Conservation (phyloP, 1,140 invertebrate species). For the Drosophila nigromelanica region DNA sequence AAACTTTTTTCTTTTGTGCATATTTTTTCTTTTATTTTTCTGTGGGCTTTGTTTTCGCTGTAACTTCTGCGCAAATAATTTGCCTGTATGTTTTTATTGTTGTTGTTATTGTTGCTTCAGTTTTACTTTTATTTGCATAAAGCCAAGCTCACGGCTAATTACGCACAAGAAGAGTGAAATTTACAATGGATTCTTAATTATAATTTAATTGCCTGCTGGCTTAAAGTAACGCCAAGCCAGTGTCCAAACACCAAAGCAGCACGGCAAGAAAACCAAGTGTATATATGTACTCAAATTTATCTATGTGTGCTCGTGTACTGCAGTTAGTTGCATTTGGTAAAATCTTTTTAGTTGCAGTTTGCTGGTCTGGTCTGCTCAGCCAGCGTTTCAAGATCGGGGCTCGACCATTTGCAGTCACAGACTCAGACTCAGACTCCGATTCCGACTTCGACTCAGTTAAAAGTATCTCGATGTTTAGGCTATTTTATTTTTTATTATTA, state of each 20-base stretch:
- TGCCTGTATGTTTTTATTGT: conserved; percentile 4
- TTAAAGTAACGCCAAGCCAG: not conserved
- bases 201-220: conserved; percentile 63
- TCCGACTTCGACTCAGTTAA: conserved; percentile 26
- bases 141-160: conserved; percentile 64
- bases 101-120: conserved; percentile 42
- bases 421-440: not conserved
- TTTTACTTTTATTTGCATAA: conserved; percentile 80
- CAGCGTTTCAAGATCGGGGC: conserved; percentile 66
- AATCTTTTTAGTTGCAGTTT: conserved; percentile 24
- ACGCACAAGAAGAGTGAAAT: conserved; percentile 72
- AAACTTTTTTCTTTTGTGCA: conserved; percentile 57
- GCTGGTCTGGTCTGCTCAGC: conserved; percentile 39
- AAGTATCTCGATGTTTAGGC: conserved; percentile 50
- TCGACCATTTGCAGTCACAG: conserved; percentile 45
- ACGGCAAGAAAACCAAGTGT: not conserved
- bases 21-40: conserved; percentile 28
- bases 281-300: conserved; percentile 5
- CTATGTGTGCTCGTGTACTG: conserved; percentile 1
- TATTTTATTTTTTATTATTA: conserved; percentile 20
- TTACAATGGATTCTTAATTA: conserved; percentile 76
- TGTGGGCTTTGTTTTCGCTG: conserved; percentile 53
- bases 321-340: conserved; percentile 28
- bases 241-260: conserved; percentile 1
- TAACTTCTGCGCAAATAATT: conserved; percentile 49